Conservation (phyloP, 2,888 invertebrate species). For the Lomographa bimaculata region DNA sequence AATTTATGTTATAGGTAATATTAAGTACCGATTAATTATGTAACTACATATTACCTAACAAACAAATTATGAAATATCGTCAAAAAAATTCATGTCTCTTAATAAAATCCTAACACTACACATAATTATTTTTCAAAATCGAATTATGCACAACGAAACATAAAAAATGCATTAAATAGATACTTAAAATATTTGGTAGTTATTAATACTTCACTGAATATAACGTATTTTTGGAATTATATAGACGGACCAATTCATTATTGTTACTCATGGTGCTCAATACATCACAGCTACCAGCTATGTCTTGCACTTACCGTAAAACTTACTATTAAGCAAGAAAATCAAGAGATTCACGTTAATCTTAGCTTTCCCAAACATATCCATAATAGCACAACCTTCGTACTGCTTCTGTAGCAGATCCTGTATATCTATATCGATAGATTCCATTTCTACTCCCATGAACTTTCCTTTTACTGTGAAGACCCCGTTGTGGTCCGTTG, state of each 20-base stretch:
- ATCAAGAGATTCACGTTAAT: conserved; percentile 90
- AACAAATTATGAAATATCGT: no score
- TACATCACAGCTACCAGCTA: conserved; percentile 3
- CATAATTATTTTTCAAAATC: conserved; percentile 3
- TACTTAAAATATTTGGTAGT: conserved; percentile 51
- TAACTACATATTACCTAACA: no score
- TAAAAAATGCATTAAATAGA: conserved; percentile 20
- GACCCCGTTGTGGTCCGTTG: conserved; percentile 86
- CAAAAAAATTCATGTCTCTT: conserved; percentile 6
- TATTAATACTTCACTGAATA: conserved; percentile 47
- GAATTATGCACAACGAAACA: background rate
- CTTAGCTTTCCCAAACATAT: conserved; percentile 90
- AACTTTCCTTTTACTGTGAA: conserved; percentile 89
- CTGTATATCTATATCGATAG: conserved; percentile 88
- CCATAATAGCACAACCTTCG: conserved; percentile 89
- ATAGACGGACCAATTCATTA: conserved; percentile 29
- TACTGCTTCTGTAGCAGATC: conserved; percentile 89
- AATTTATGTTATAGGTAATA: no score
- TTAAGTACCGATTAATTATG: no score
- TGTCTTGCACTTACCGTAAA: conserved; percentile 84
- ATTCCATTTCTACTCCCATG: conserved; percentile 90
- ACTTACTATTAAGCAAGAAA: conserved; percentile 89
- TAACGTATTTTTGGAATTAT: conserved; percentile 27
- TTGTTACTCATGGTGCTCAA: conserved; percentile 9
- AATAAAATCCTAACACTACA: conserved; percentile 1